Evolutionary conservation across 2,113 vertebrate species (phyloP).

Genomic region (Pseudorectes ferrugineus): DNA sequence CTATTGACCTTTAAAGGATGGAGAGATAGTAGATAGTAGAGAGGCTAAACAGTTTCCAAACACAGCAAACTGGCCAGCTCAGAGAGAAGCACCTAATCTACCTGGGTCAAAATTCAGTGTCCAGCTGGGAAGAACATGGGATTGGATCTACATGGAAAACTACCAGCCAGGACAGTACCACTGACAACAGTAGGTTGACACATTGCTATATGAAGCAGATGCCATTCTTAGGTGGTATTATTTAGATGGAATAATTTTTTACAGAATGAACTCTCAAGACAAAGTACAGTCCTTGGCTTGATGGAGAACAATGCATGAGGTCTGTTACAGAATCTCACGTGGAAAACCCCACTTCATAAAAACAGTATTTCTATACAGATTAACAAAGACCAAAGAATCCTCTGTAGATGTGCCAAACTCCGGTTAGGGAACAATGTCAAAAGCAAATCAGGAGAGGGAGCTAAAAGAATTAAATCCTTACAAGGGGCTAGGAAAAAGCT

Average conservation of each 20-base stretch:
- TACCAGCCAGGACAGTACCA: neutral
- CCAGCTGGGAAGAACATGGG: neutral
- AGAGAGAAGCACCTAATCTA: neutral
- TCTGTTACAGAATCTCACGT: accelerated
- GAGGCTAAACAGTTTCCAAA: neutral
- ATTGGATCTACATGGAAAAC: neutral
- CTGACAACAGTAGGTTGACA: neutral
- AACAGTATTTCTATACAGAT: neutral
- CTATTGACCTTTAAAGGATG: neutral
- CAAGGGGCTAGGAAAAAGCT: neutral
- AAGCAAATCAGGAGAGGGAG: neutral
- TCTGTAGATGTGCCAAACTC: neutral
- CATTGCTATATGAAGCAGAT: neutral
- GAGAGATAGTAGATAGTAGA: neutral
- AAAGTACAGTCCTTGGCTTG: neutral
- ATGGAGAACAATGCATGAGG: neutral
- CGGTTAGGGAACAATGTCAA: neutral
- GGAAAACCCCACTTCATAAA: neutral
- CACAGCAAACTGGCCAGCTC: neutral
- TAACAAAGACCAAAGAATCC: neutral
- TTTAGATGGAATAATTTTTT: neutral
- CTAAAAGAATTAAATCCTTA: neutral
- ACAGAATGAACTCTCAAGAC: neutral
- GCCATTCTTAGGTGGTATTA: neutral
- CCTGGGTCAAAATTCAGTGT: neutral